Percentiles rank a stretch among this genome's conserved stretches.
Evolutionary conservation across 1,140 invertebrate genomes (phyloP).

Genomic region (Microplitis mediator): DNA sequence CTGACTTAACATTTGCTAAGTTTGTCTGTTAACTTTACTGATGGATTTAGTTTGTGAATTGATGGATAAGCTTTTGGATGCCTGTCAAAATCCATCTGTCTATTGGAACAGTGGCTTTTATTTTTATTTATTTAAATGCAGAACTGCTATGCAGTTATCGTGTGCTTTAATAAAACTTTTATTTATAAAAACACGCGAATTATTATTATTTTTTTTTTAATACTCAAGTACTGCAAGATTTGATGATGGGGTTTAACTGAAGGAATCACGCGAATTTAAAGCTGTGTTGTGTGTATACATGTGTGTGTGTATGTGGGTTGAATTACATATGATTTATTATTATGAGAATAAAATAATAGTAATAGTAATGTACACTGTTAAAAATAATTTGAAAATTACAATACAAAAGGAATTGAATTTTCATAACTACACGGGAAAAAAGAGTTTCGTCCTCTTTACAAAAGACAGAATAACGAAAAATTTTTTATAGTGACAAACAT

Average conservation of each 20-base stretch:
- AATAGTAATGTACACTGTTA: no score
- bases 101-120: not conserved
- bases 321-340: no score
- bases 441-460: no score
- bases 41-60: not conserved
- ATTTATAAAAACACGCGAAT: no score
- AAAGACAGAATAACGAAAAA: no score
- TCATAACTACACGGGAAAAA: no score
- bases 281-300: not conserved
- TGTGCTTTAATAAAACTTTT: not conserved
- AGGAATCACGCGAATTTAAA: constrained; percentile 1
- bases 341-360: no score
- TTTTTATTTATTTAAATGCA: not conserved
- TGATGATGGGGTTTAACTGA: not conserved
- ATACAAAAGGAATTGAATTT: no score
- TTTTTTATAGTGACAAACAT: no score
- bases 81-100: not conserved
- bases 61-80: not conserved
- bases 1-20: no score
- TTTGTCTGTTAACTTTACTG: not conserved
- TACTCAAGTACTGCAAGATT: constrained; percentile 2
- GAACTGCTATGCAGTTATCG: not conserved
- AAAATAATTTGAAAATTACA: no score
- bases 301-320: not conserved
- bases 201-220: not conserved